Conservation (phyloP, 2,888 invertebrate species). For the Ornithoptera priamus region DNA sequence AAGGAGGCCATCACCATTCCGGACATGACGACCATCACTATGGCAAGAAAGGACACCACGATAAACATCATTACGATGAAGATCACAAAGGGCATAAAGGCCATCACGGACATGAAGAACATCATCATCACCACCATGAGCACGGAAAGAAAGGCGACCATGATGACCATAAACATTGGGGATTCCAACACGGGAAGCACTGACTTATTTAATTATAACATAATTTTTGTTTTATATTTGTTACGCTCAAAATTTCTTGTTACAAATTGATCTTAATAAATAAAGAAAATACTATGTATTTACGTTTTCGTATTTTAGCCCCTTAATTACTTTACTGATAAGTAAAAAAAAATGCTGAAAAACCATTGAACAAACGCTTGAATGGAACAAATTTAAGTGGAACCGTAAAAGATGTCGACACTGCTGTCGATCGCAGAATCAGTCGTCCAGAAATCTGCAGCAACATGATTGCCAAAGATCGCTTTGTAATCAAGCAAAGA, state of each 20-base stretch:
- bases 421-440: constrained; percentile 52
- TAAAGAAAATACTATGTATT: constrained; percentile 9
- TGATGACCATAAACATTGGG: constrained; percentile 87
- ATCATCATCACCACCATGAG: constrained; percentile 86
- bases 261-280: constrained; percentile 52
- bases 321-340: background rate
- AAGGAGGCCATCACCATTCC: constrained; percentile 88
- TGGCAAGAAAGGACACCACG: constrained; percentile 89
- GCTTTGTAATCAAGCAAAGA: constrained; percentile 68
- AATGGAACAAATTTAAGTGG: constrained; percentile 68
- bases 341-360: constrained; percentile 11
- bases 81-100: constrained; percentile 90
- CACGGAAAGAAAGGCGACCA: constrained; percentile 90
- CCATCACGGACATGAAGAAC: constrained; percentile 87
- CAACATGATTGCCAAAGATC: constrained; percentile 73
- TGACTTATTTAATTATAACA: constrained; percentile 52
- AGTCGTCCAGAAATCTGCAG: constrained; percentile 75
- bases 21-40: constrained; percentile 88
- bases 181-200: constrained; percentile 82
- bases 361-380: constrained; percentile 32
- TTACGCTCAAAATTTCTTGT: constrained; percentile 49
- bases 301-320: background rate
- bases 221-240: constrained; percentile 51
- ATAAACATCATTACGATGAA: constrained; percentile 90
- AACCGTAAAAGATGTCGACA: constrained; percentile 71